These are phyloP conservation scores for Kradibia gibbosae DNA, from an alignment of 1,140 invertebrate genomes.

Conservation along the genomic window DNA sequence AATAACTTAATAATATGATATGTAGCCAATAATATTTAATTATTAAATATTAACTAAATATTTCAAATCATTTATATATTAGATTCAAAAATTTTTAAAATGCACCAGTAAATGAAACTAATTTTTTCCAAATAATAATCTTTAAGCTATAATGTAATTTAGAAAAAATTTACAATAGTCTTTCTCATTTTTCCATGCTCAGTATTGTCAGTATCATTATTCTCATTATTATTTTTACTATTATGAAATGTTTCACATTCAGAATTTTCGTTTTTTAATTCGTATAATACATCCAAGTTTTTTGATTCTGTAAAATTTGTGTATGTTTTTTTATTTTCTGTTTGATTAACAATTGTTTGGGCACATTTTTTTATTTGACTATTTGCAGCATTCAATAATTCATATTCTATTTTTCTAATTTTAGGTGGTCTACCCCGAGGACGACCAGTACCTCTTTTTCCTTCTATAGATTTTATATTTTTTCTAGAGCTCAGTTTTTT, in stretches of 20 bases:
- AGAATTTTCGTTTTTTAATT: constrained; percentile 36
- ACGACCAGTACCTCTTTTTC: constrained; percentile 54
- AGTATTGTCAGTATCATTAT: constrained; percentile 48
- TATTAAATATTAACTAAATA: too few relatives aligned
- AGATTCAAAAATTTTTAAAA: too few relatives aligned
- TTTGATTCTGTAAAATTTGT: constrained; percentile 39
- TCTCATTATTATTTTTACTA: constrained; percentile 41
- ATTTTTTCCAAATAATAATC: too few relatives aligned
- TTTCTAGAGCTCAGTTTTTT: constrained; percentile 56
- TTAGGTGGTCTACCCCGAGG: constrained; percentile 48
- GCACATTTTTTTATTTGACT: constrained; percentile 39
- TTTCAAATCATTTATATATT: too few relatives aligned
- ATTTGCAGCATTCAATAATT: constrained; percentile 26
- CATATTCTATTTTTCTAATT: constrained; percentile 45
- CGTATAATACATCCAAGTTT: constrained; percentile 48
- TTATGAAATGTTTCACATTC: constrained; percentile 45
- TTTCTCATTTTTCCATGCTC: constrained; percentile 51
- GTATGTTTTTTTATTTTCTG: constrained; percentile 9
- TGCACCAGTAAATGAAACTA: too few relatives aligned
- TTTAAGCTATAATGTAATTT: too few relatives aligned
- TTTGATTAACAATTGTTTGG: constrained; percentile 7
- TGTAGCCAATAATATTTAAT: too few relatives aligned
- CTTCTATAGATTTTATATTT: constrained; percentile 45
- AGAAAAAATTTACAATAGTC: constrained; percentile 39
- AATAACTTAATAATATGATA: too few relatives aligned